A percentile compares a stretch with the other conserved stretches of the same genome.
These are phyloP conservation scores for Heliconius congener DNA, from an alignment of 1,140 invertebrate species.

Conservation along the genomic window DNA sequence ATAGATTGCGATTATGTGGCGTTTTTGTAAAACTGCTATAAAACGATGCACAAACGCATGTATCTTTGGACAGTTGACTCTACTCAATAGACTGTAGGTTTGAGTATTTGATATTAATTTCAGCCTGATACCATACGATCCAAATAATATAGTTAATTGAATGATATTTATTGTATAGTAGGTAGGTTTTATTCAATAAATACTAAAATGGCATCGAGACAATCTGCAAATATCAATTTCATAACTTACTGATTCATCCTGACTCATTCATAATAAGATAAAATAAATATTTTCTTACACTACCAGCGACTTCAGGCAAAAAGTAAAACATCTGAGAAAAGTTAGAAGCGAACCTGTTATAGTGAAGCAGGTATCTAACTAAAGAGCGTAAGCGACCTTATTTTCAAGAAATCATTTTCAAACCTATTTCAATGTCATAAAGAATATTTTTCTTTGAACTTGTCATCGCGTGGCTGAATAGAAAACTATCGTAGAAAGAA, in stretches of 20 bases:
- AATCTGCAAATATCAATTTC: not conserved
- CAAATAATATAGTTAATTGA: too few relatives aligned
- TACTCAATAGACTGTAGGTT: too few relatives aligned
- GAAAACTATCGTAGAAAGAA: slow-evolving; percentile 19
- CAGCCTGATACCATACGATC: too few relatives aligned
- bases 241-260: not conserved
- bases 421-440: slow-evolving; percentile 27
- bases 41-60: too few relatives aligned
- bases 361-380: slow-evolving; percentile 11
- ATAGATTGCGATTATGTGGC: too few relatives aligned
- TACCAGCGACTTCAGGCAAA: slow-evolving; percentile 38
- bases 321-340: slow-evolving; percentile 47
- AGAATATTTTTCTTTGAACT: slow-evolving; percentile 28
- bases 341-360: slow-evolving; percentile 45
- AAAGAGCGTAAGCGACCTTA: slow-evolving; percentile 7
- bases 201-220: not conserved
- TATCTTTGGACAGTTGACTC: too few relatives aligned
- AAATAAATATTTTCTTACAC: slow-evolving; percentile 35
- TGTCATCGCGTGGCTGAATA: slow-evolving; percentile 34
- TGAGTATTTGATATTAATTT: too few relatives aligned
- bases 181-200: too few relatives aligned
- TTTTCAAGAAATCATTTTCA: slow-evolving; percentile 1
- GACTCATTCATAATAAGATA: slow-evolving; percentile 26
- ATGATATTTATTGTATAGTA: too few relatives aligned
- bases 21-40: too few relatives aligned